Percentiles rank a stretch among this genome's conserved stretches.
These are phyloP conservation scores for Diaphora mendica DNA, from an alignment of 2,888 invertebrate species.

Conservation along the genomic window DNA sequence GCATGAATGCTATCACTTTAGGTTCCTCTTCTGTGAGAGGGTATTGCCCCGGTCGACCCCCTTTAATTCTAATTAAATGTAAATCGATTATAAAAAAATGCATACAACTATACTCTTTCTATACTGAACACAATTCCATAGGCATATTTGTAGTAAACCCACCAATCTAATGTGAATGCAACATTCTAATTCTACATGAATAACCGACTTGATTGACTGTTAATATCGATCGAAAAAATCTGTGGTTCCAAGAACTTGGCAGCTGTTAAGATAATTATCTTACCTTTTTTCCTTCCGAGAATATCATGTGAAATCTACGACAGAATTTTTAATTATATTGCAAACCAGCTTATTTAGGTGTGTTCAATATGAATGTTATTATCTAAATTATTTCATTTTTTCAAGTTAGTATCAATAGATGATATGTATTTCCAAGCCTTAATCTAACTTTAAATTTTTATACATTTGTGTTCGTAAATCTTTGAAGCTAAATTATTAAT, in stretches of 20 bases:
- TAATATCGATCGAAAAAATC: not conserved
- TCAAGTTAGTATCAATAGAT: not conserved
- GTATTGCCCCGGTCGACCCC: too few relatives aligned
- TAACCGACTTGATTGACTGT: not conserved
- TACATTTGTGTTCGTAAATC: too few relatives aligned
- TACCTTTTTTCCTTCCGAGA: not conserved
- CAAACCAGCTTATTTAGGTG: not conserved
- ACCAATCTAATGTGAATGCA: not conserved
- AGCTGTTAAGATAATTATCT: not conserved
- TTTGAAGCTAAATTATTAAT: too few relatives aligned
- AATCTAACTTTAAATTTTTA: too few relatives aligned
- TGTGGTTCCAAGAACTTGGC: not conserved
- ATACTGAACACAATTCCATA: not conserved
- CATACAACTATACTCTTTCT: not conserved
- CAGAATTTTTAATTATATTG: not conserved
- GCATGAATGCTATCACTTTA: too few relatives aligned
- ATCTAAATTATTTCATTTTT: not conserved
- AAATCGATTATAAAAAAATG: not conserved
- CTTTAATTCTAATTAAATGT: too few relatives aligned
- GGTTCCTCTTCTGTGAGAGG: too few relatives aligned
- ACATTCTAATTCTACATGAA: not conserved
- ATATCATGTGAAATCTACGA: not conserved
- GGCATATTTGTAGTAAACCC: not conserved
- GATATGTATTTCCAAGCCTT: not conserved
- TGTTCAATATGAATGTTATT: not conserved